Evolutionary conservation across 2,888 invertebrate species (phyloP).

Genomic region (Stenchaetothrips biformis): DNA sequence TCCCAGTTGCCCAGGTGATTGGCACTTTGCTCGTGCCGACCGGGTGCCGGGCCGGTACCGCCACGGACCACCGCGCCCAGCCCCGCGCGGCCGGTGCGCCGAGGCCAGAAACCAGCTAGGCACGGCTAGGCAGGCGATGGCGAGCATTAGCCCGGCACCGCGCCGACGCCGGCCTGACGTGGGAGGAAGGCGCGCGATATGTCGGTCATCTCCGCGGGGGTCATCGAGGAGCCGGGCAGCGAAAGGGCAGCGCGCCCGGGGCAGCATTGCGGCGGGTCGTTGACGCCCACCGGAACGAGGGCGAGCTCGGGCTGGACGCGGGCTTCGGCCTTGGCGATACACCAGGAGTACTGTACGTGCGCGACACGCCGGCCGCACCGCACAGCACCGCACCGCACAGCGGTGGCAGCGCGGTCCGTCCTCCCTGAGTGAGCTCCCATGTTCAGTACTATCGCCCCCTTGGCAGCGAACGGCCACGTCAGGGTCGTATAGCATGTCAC

Average conservation of each 20-base stretch:
- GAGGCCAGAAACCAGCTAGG: slow-evolving; percentile 2
- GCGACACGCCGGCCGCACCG: too few relatives aligned
- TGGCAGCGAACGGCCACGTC: neutral
- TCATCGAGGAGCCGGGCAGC: too few relatives aligned
- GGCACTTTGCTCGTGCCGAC: slow-evolving; percentile 24
- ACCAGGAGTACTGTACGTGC: too few relatives aligned
- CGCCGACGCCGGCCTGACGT: neutral
- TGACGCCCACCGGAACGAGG: too few relatives aligned
- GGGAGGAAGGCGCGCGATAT: neutral
- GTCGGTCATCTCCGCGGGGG: neutral
- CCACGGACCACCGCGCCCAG: neutral
- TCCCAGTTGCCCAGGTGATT: neutral
- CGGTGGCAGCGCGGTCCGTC: too few relatives aligned
- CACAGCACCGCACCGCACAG: too few relatives aligned
- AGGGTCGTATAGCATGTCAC: slow-evolving; percentile 20
- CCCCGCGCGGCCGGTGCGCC: neutral
- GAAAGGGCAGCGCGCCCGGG: too few relatives aligned
- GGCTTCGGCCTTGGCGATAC: too few relatives aligned
- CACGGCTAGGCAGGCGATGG: neutral
- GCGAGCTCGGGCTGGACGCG: too few relatives aligned
- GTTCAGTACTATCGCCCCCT: slow-evolving; percentile 4
- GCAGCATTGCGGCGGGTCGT: too few relatives aligned
- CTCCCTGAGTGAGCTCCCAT: slow-evolving; percentile 17
- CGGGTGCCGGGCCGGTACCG: slow-evolving; percentile 2
- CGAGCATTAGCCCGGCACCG: neutral